Evolutionary conservation across 2,797 vertebrate genomes (phyloP), one percentile per base, ranked within the genome.

Genomic region (Orestias chungarensis): DNA sequence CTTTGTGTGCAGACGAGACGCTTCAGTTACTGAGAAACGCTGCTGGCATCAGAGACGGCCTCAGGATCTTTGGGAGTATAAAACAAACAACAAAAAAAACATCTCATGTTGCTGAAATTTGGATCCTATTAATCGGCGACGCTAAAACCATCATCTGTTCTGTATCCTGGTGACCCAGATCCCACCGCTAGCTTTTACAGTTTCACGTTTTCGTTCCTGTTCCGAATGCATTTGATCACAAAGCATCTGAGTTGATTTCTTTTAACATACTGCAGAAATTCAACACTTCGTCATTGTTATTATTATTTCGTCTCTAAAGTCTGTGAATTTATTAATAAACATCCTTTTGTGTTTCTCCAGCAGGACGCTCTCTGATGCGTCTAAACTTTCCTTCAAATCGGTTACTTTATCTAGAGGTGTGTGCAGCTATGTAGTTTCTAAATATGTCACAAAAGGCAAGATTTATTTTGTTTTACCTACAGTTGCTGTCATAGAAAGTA

Each of bases 21-120:
- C 71, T 69, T 62, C 42, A 44, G 66, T 76, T 67, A 59, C 79
- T 55, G 38, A 35, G 64, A 81, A 35, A 73, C 71, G 46, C 40
- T 52, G 38, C 46, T 11, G 78, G 40, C 47, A 42, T 3, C 40
- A 31, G 54, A 31, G 29, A 61, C 44, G 35, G 25, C 43, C 11
- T 23, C 47, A 40, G 29, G 17, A n/a, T 73, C 59, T n/a, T n/a
- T n/a, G n/a, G 31, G 1, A 20, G 0, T 20, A 66, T 0, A 23
- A 10, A 40, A 23, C 15, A 18, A 18, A 20, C 42, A 70, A 5
- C 73, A 14, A 47, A n/a, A 20, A 25, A 40, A 25, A 25, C 35
- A 15, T n/a, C 35, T 62, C 12, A 61, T 23, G 9, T 23, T 12
- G 20, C 57, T 61, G 57, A 61, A 61, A 38, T 29, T 46, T 47